Evolutionary conservation across 1,140 invertebrate species (phyloP).

Genomic region (Ostrea denselamellosa): DNA sequence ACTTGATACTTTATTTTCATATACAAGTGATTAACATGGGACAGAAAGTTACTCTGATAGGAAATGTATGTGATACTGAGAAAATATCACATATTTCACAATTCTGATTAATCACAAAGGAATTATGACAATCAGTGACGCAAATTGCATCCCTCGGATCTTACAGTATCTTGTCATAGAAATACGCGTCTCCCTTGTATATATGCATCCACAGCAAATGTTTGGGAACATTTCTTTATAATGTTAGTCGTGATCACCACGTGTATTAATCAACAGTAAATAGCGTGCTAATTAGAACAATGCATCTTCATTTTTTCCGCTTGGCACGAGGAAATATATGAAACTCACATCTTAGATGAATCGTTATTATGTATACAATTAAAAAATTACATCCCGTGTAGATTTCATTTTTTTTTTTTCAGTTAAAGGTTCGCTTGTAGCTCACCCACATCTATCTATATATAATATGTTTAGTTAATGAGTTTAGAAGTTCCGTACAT

Average conservation of each 20-base stretch:
- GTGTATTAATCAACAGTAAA: neutral
- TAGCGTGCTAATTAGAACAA: neutral
- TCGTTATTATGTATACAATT: neutral
- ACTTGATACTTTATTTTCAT: too few relatives aligned
- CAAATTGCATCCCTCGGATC: neutral
- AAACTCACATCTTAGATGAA: neutral
- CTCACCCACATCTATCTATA: neutral
- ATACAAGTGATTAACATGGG: too few relatives aligned
- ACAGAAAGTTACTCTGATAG: too few relatives aligned
- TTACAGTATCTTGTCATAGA: neutral
- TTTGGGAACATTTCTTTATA: neutral
- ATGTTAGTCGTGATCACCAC: neutral
- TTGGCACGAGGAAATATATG: neutral
- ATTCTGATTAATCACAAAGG: neutral
- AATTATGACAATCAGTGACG: neutral
- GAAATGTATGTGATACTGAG: too few relatives aligned
- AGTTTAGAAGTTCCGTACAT: neutral
- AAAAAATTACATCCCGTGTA: too few relatives aligned
- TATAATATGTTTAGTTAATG: conserved; percentile 6
- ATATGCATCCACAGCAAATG: neutral
- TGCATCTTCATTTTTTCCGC: neutral
- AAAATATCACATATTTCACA: too few relatives aligned
- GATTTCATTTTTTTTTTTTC: too few relatives aligned
- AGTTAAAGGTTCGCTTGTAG: neutral
- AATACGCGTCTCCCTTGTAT: neutral